Percentiles rank a stretch among this genome's conserved stretches.
Conservation (phyloP, 2,888 invertebrate species). For the Hypena proboscidalis region DNA sequence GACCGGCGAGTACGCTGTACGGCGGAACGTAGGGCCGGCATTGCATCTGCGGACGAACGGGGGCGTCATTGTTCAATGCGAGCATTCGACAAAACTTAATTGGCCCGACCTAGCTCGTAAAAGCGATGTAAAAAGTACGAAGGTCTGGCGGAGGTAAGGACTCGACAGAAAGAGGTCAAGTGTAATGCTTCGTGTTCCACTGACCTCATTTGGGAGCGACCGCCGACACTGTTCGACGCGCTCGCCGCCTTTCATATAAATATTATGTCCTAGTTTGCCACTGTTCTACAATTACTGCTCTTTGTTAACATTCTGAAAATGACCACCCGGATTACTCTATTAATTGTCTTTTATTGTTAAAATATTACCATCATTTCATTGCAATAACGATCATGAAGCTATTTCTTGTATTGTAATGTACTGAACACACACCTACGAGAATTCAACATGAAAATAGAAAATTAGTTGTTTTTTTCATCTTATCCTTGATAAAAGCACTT, state of each 20-base stretch:
- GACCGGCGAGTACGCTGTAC: neutral
- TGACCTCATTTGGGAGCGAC: constrained; percentile 79
- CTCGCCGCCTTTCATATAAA: constrained; percentile 73
- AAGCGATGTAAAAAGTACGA: constrained; percentile 83
- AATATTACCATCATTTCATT: too few relatives aligned
- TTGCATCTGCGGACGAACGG: constrained; percentile 63
- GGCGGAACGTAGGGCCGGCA: constrained; percentile 51
- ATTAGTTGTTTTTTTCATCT: too few relatives aligned
- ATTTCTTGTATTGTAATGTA: too few relatives aligned
- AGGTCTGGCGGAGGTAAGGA: constrained; percentile 85
- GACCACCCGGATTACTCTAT: constrained; percentile 14
- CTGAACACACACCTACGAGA: too few relatives aligned
- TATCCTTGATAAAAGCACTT: too few relatives aligned
- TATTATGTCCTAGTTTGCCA: constrained; percentile 69
- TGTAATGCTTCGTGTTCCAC: constrained; percentile 83
- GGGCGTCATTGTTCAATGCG: constrained; percentile 65
- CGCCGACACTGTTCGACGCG: constrained; percentile 57
- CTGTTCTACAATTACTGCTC: constrained; percentile 56
- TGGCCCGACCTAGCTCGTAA: constrained; percentile 83
- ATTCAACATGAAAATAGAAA: too few relatives aligned
- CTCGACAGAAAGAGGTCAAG: constrained; percentile 83
- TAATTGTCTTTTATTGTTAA: neutral
- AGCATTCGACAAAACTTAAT: constrained; percentile 77
- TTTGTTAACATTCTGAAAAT: constrained; percentile 44
- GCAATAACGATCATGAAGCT: too few relatives aligned